Evolutionary conservation across 2,888 invertebrate species (phyloP), one percentile per base, ranked within the genome.

Genomic region (Ernsta delagoae): DNA sequence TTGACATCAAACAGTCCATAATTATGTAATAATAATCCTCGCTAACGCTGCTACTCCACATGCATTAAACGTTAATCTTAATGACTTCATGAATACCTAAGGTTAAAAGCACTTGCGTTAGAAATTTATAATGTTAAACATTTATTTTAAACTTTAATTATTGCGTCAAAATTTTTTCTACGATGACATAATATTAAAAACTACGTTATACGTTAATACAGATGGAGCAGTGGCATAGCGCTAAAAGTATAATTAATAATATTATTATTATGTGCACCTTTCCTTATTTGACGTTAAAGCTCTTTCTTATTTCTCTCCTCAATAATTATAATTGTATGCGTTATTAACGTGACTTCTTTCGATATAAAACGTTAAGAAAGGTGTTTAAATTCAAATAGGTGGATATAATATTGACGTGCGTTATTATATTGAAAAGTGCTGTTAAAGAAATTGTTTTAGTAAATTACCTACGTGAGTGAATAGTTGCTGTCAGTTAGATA

Each of bases 381-480:
- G 16, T 48, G 12, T 16, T 12, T 48, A 48, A 12, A 12, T 12
- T 48, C 48, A 48, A 48, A 48, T 48, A 48, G 1, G n/a, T 45
- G 24, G 24, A 24, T 24, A 24, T 45, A 45, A 24, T 5, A n/a
- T 48, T 16, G 6, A 16, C 6, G 72, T 78, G 75, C 83, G 82
- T 85, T 86, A 82, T 76, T 85, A 80, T 81, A 81, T 85, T 86
- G 83, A 83, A 84, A 81, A 83, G 82, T 82, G 79, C 81, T 75
- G 67, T 74, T 74, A 74, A 75, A 73, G 71, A 57, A 72, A 71
- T 76, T 76, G 66, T 75, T 75, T 76, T 75, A 74, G 74, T 73
- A 63, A 75, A 74, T 73, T 74, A 74, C 71, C 72, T 70, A 54
- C 72, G 74, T 75, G 74, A 74, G 76, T 75, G 75, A 72, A 72